Conservation (phyloP, 1,140 invertebrate genomes). For the Schmidtea mediterranea region DNA sequence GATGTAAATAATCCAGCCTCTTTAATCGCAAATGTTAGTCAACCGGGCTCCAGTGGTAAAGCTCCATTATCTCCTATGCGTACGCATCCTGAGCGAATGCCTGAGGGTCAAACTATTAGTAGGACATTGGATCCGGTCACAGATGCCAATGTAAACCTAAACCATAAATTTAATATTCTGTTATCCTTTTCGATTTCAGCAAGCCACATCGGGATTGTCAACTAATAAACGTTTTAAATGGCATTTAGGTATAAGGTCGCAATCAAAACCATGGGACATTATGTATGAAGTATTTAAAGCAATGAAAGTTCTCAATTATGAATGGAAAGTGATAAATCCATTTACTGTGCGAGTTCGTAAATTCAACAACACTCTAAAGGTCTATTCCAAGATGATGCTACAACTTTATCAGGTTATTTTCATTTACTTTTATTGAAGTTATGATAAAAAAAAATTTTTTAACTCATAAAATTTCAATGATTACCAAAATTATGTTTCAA, state of each 20-base stretch:
- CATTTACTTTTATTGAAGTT: background rate
- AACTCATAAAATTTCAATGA: too few relatives aligned
- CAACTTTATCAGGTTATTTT: conserved; percentile 70
- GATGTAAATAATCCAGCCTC: background rate
- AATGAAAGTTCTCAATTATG: conserved; percentile 87
- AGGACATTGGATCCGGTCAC: background rate
- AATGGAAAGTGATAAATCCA: conserved; percentile 93
- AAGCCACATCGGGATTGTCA: too few relatives aligned
- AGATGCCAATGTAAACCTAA: too few relatives aligned
- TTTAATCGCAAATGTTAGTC: background rate
- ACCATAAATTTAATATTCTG: too few relatives aligned
- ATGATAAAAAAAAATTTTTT: too few relatives aligned
- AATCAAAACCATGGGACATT: conserved; percentile 92
- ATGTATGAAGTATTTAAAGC: conserved; percentile 89
- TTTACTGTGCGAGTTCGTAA: conserved; percentile 57
- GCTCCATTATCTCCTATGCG: background rate
- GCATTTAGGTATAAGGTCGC: conserved; percentile 89
- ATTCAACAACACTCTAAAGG: conserved; percentile 36
- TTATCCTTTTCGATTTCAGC: too few relatives aligned
- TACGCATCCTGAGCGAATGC: conserved; percentile 4
- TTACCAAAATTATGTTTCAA: too few relatives aligned
- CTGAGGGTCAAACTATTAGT: background rate
- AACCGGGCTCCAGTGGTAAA: background rate
- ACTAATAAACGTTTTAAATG: conserved; percentile 72
- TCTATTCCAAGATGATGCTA: conserved; percentile 64